Base-by-base conservation (phyloP, 2,797 vertebrate genomes). In the Petrocephalus sullivani region DNA sequence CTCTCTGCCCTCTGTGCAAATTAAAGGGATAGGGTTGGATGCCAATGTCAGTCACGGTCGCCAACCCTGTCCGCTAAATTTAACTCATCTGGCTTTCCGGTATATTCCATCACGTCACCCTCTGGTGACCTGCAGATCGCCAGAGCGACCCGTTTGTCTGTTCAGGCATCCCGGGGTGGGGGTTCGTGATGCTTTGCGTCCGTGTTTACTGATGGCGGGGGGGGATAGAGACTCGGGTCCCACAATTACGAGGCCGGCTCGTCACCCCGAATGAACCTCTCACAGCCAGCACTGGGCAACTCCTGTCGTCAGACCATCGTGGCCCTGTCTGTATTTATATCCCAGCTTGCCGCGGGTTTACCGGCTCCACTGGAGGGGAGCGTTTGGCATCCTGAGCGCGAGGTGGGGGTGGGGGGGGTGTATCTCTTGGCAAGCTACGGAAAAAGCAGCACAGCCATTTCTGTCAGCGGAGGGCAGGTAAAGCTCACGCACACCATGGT, bases 271-370 rank as follows among this genome's bases (percentile, higher is more conserved):
- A 87, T 54, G 81, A 91, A 89, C 90, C 89, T 71, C 85, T 88
- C 57, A 87, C 64, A 64, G 54, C 14, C 16, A 87, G 89, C 92
- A 89, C 82, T 91, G 89, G 87, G 90, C 89, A 90, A 71, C 58
- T 57, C 85, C 87, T 87, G 87, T 90, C 84, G 61, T 87, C 87
- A 87, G 83, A 85, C 51, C 53, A 10, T 57, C 51, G 21, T 28
- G n/a, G 53, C n/a, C 53, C 83, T 85, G 82, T 57, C 51, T 85
- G 53, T 85, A 81, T 81, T n/a, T 81, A 12, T 28, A 54, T 85
- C 83, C 51, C 21, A 23, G 10, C 51, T 53, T 8, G 51, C 37
- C 28, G 16, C 19, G n/a, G 21, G 16, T 85, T 85, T n/a, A 16
- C 9, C 21, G 10, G 53, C 83, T 85, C 53, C 10, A 14, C 19